A percentile compares a stretch with the other conserved stretches of the same genome.
These are phyloP conservation scores for Xiphophorus couchianus DNA, from an alignment of 2,113 vertebrate species.

Conservation along the genomic window DNA sequence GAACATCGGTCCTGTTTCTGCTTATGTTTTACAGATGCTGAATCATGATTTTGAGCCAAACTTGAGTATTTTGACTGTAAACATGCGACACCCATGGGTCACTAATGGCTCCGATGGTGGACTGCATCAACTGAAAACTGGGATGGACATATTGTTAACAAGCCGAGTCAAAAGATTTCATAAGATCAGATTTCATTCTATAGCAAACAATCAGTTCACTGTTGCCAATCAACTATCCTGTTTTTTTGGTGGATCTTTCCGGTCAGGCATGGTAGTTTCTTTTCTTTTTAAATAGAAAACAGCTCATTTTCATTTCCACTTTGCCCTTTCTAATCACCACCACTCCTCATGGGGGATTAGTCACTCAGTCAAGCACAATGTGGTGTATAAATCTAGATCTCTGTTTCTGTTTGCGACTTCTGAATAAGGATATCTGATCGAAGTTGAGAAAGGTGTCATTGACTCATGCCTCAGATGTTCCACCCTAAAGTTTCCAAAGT, in stretches of 20 bases:
- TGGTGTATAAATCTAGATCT: not conserved
- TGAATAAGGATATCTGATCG: conserved; percentile 46
- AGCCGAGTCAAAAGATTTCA: not conserved
- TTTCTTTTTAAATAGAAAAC: not conserved
- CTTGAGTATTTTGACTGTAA: not conserved
- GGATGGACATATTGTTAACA: not conserved
- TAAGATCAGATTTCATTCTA: not conserved
- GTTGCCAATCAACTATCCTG: not conserved
- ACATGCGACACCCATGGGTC: conserved; percentile 2
- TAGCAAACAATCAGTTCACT: not conserved
- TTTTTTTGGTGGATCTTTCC: conserved; percentile 23
- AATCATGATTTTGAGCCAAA: not conserved
- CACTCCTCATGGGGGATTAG: not conserved
- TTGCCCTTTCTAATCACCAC: not conserved
- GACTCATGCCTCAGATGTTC: conserved; percentile 53
- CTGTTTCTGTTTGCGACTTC: conserved; percentile 49
- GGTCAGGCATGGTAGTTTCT: conserved; percentile 26
- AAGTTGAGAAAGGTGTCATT: conserved; percentile 35
- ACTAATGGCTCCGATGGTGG: conserved; percentile 19
- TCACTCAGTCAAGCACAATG: not conserved
- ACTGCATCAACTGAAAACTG: not conserved
- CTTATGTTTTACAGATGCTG: conserved; percentile 20
- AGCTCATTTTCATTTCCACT: not conserved
- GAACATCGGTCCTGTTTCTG: not conserved
- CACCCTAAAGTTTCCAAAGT: conserved; percentile 27